Conservation (phyloP, 2,113 vertebrate species). For the Nannobrachium achirus region DNA sequence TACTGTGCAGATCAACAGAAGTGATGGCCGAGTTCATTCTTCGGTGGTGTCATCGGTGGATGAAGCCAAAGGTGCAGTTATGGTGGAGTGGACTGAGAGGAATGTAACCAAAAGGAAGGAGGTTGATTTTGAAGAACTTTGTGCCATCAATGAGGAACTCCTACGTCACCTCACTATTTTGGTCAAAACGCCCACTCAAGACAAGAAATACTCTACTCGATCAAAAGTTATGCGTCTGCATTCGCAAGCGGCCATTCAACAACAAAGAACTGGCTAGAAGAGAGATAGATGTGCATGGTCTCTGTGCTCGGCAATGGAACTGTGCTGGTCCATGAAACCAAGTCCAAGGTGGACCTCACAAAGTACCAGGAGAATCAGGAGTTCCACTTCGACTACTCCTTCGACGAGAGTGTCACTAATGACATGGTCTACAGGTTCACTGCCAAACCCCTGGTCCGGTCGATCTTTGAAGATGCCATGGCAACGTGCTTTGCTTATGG, state of each 20-base stretch:
- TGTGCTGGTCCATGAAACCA: constrained; percentile 93
- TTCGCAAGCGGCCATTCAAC: constrained; percentile 94
- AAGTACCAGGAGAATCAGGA: constrained; percentile 95
- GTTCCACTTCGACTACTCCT: constrained; percentile 94
- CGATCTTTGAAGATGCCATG: constrained; percentile 91
- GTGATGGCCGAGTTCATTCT: constrained; percentile 75
- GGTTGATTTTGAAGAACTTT: constrained; percentile 61
- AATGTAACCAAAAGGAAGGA: constrained; percentile 68
- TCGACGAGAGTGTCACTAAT: constrained; percentile 89
- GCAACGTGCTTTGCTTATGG: constrained; percentile 98
- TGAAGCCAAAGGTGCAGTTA: constrained; percentile 44
- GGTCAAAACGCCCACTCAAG: constrained; percentile 8
- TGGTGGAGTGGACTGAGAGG: constrained; percentile 76
- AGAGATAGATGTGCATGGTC: constrained; percentile 92
- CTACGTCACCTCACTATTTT: constrained; percentile 31
- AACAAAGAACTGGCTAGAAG: constrained; percentile 89
- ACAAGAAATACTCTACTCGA: constrained; percentile 88
- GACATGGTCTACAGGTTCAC: constrained; percentile 95
- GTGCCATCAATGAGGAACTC: constrained; percentile 65
- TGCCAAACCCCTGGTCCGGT: constrained; percentile 91
- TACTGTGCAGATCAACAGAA: constrained; percentile 70
- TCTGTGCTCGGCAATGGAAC: constrained; percentile 88
- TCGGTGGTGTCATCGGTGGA: constrained; percentile 68
- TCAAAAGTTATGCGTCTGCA: constrained; percentile 92
- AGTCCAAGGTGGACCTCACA: constrained; percentile 95